A percentile compares a stretch with the other conserved stretches of the same genome.
Evolutionary conservation across 2,888 invertebrate species (phyloP).

Genomic region (Amphipyra tragopoginis): DNA sequence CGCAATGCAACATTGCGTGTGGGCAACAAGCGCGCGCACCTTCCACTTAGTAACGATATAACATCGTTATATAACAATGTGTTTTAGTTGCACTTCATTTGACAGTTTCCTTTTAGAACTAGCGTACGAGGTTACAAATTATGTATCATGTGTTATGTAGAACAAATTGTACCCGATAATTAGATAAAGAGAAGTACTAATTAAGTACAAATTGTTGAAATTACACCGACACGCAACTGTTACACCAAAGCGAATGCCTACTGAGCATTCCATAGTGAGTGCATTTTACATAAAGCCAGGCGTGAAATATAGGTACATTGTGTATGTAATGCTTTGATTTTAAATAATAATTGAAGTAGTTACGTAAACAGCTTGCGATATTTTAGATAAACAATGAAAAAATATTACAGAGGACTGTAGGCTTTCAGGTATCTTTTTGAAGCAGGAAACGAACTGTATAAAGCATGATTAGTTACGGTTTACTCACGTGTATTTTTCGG

Average conservation of each 20-base stretch:
- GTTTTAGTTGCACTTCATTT: slow-evolving; percentile 14
- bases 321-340: too few relatives aligned
- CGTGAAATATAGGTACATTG: too few relatives aligned
- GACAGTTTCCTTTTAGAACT: slow-evolving; percentile 22
- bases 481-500: too few relatives aligned
- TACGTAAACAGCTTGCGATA: too few relatives aligned
- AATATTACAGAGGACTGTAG: too few relatives aligned
- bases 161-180: slow-evolving; percentile 14
- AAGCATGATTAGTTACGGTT: too few relatives aligned
- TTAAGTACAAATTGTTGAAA: slow-evolving; percentile 10
- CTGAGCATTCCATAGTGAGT: slow-evolving; percentile 5
- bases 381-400: too few relatives aligned
- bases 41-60: slow-evolving; percentile 40
- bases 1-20: slow-evolving; percentile 61
- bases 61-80: slow-evolving; percentile 35
- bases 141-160: slow-evolving; percentile 6
- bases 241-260: slow-evolving; percentile 12
- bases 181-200: slow-evolving; percentile 1
- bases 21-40: slow-evolving; percentile 8
- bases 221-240: slow-evolving; percentile 25
- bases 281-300: neutral
- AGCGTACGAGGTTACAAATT: slow-evolving; percentile 4
- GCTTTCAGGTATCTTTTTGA: too few relatives aligned
- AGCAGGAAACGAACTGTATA: too few relatives aligned
- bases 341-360: too few relatives aligned